phyloP scores from a whole-genome alignment of 2,113 vertebrate genomes.

The Murina feae region DNA sequence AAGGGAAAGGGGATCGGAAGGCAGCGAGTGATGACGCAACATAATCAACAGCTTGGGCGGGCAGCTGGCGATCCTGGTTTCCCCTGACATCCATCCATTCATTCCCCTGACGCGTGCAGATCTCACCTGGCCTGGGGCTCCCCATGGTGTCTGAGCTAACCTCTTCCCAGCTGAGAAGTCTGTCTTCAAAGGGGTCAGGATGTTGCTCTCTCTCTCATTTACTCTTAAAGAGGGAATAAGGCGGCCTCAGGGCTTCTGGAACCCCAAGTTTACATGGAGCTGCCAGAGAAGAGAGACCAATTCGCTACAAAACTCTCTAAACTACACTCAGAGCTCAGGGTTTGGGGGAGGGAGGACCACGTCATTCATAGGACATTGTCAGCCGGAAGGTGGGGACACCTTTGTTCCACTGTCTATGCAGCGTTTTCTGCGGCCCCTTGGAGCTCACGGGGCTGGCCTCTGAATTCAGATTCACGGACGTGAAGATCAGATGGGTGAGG shows the following conservation, averaged over 20 bases:
- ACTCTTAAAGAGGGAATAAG: neutral
- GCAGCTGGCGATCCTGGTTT: neutral
- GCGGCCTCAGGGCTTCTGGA: neutral
- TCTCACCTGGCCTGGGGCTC: neutral
- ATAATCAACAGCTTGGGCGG: neutral
- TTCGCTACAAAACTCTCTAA: neutral
- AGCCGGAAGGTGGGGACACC: neutral
- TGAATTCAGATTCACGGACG: neutral
- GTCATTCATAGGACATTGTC: neutral
- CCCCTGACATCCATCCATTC: neutral
- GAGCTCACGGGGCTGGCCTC: neutral
- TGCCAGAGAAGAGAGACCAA: neutral
- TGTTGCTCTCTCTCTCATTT: neutral
- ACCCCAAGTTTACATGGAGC: neutral
- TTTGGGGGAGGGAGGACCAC: neutral
- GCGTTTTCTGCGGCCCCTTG: neutral
- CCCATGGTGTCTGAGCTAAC: neutral
- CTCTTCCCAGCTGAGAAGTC: neutral
- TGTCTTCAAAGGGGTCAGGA: neutral
- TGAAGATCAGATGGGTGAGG: neutral
- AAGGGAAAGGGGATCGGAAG: neutral
- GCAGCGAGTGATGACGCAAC: neutral
- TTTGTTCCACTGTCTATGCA: no score
- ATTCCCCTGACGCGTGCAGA: neutral
- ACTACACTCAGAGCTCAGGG: neutral